Evolutionary conservation across 1,140 invertebrate species (phyloP), one percentile per base, ranked within the genome.

Genomic region (Elymnias hypermnestra): DNA sequence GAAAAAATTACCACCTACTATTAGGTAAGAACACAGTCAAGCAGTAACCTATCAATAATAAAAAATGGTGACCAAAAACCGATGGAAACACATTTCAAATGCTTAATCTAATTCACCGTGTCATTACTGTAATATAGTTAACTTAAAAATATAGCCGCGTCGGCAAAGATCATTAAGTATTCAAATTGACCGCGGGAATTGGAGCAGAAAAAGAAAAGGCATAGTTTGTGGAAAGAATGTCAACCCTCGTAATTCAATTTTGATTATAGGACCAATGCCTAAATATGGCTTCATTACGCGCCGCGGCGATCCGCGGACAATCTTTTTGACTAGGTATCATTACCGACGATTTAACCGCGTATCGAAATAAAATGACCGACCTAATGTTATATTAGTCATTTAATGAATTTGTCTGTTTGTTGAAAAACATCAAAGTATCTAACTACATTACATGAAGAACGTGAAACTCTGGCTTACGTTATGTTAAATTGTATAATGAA

Each of bases 241-340:
- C 82, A 84, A 78, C 72, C 62, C 62, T 43, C 64, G 72, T 85
- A 85, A 85, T 85, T 83, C 71, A 83, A 82, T 82, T 85, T 85
- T 85, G 82, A 85, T 85, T 83, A 83, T 85, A 85, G 82, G 71
- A 82, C 70, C 70, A 83, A 79, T 71, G 66, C 62, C 59, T 75
- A 79, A 85, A 83, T 82, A 83, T 51, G 63, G 72, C 64, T 79
- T 74, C 77, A 85, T 85, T 85, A 85, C 55, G 17, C 25, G 70
- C 69, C 42, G 61, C 76, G 76, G 58, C 74, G 74, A 77, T 75
- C 78, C 78, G 71, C 67, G 43, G 72, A 82, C 76, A 79, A 85
- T 85, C 77, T 67, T 81, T 69, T 66, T 61, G 63, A 83, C 66
- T 79, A 73, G 70, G 57, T 83, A 77, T 83, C 75, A 85, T 85